Conservation (phyloP, 2,797 vertebrate genomes). For the Sebastes reedi region DNA sequence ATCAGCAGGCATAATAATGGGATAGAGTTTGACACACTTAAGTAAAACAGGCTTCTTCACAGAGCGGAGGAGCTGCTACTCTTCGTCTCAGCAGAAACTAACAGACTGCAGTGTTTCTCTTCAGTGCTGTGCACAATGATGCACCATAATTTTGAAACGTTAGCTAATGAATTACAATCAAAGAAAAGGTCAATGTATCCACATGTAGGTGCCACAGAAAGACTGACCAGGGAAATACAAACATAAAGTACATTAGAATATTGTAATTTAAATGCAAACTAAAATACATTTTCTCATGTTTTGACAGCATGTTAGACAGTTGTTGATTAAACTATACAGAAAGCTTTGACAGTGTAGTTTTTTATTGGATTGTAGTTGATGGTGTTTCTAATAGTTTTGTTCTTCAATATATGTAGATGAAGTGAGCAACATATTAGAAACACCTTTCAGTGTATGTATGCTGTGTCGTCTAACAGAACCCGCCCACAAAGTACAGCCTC, state of each 20-base stretch:
- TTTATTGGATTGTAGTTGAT: not conserved
- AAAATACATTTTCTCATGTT: not conserved
- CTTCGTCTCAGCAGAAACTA: not conserved
- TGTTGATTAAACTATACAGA: not conserved
- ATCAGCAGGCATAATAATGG: slow-evolving; percentile 77
- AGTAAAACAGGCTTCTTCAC: slow-evolving; percentile 54
- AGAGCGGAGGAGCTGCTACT: slow-evolving; percentile 17
- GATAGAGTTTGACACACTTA: slow-evolving; percentile 75
- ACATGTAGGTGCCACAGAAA: not conserved
- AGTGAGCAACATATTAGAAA: no score
- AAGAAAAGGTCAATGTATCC: not conserved
- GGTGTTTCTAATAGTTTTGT: not conserved
- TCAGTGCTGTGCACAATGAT: not conserved
- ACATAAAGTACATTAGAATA: not conserved
- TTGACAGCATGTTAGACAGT: not conserved
- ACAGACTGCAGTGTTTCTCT: not conserved
- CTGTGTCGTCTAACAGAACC: no score
- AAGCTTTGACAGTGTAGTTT: not conserved
- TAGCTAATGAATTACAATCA: not conserved
- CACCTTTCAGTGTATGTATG: no score
- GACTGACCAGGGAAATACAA: not conserved
- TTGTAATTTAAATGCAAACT: not conserved
- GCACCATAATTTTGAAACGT: not conserved
- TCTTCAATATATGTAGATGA: not conserved
- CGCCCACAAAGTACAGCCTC: not conserved